Evolutionary conservation across 2,113 vertebrate species (phyloP), one percentile per base, ranked within the genome.

Genomic region (Herpetotheres cachinnans): DNA sequence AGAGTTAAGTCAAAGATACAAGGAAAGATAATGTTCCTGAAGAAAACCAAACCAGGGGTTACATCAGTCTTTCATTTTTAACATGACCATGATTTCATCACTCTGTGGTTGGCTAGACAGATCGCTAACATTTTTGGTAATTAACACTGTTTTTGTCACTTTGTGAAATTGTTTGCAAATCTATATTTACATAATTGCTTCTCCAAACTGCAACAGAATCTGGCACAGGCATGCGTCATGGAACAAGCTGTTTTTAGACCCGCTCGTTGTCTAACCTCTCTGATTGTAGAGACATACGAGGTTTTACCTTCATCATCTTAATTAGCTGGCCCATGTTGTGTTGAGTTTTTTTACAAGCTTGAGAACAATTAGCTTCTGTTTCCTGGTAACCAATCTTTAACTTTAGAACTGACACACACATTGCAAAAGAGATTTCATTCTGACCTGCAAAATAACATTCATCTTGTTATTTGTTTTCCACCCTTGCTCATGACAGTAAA

Each of bases 151-250:
- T 93, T 95, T 91, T 95, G 76, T 95, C 95, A 96, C 94, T 96
- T 96, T 16, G 59, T 93, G 82, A 82, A 96, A 94, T 74, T 95
- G 92, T 95, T 96, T 90, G 77, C 80, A 95, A 93, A 92, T 95
- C 97, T 96, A 95, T 97, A 95, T 96, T 97, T 97, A 97, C 76
- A 82, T 95, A 97, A 97, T 96, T 97, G 82, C 83, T 91, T 81
- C 94, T 93, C 94, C 94, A 92, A 86, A 89, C 79, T 95, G 79
- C 67, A 81, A 26, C 86, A 94, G 93, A 90, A 93, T 83, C 90
- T 96, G 95, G 63, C 90, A 93, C 54, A 81, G 69, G 79, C 85
- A 38, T 83, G 72, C 16, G 19, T 97, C 95, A 95, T 6, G 44
- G 85, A 93, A 94, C 0, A 27, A 88, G 79, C 47, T 95, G 82